phyloP scores from a whole-genome alignment of 2,113 vertebrate genomes.

The Parus major region DNA sequence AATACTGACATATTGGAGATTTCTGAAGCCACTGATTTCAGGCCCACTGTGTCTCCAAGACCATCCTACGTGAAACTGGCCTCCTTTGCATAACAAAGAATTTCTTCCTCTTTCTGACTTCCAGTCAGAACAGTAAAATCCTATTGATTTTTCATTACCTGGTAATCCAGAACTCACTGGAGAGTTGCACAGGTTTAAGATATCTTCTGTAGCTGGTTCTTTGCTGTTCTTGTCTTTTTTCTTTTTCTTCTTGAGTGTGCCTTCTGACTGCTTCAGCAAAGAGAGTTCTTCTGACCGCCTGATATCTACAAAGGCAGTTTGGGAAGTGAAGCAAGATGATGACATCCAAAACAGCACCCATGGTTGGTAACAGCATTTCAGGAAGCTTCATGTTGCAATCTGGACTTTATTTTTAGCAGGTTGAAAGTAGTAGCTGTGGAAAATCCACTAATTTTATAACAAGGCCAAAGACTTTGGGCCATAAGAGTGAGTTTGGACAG shows the following conservation, averaged over 20 bases:
- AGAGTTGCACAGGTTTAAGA: constrained; percentile 83
- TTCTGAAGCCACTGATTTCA: not conserved
- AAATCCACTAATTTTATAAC: not conserved
- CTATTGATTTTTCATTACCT: constrained; percentile 71
- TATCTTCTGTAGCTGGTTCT: constrained; percentile 77
- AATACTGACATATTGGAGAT: not conserved
- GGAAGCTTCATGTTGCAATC: not conserved
- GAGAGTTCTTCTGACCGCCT: constrained; percentile 93
- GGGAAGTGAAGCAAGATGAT: constrained; percentile 7
- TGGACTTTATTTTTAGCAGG: constrained; percentile 9
- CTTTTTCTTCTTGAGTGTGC: constrained; percentile 91
- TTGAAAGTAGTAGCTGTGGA: not conserved
- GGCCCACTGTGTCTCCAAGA: not conserved
- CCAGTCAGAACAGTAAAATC: not conserved
- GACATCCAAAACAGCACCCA: not conserved
- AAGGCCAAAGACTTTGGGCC: not conserved
- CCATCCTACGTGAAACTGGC: not conserved
- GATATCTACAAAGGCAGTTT: constrained; percentile 81
- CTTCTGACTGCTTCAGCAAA: constrained; percentile 83
- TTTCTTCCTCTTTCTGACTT: not conserved
- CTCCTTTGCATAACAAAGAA: not conserved
- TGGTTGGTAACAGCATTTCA: not conserved
- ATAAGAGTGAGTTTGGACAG: not conserved
- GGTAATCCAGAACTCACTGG: constrained; percentile 76
- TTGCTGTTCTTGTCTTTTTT: constrained; percentile 88